Evolutionary conservation across 2,113 vertebrate genomes (phyloP), one percentile per base, ranked within the genome.

Genomic region (Phaethon lepturus): DNA sequence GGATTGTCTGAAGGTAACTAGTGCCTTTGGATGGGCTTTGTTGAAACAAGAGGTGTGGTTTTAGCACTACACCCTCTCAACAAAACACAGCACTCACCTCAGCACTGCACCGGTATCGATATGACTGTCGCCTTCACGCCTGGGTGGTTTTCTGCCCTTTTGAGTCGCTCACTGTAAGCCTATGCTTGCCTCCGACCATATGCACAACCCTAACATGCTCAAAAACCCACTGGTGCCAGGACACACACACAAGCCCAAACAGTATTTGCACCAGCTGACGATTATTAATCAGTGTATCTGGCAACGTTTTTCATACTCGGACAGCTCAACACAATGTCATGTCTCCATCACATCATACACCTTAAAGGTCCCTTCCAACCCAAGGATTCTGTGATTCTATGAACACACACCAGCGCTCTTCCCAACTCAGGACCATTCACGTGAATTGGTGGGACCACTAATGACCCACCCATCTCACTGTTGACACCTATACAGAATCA

Each of bases 21-120:
- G 68, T 31, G 74, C 73, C 16, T 93, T 38, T 9, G 33, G 62
- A 17, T 24, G 90, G 85, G 24, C 11, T 73, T 68, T 68, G 45
- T 9, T 23, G 56, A 17, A 72, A 28, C 0, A 3, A 42, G 16
- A 11, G 0, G 3, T 3, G 17, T 9, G 82, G 29, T 33, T 86
- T 92, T 15, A 38, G 60, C 0, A 10, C 12, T 58, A 7, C n/a
- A 25, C 44, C 8, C 28, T 10, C 38, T 26, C 50, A 49, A 26
- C 33, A 20, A 31, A 52, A 11, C 8, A 0, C 0, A 0, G 35
- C 42, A 11, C 38, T 24, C 42, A 2, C 40, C 49, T 50, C 7
- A 11, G 80, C 42, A 2, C 25, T 2, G 31, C 50, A 1, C 9
- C 0, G 7, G 31, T 62, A n/a, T 10, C 7, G 3, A 6, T 5